phyloP scores from a whole-genome alignment of 2,797 vertebrate genomes.

The Molossus molossus region DNA sequence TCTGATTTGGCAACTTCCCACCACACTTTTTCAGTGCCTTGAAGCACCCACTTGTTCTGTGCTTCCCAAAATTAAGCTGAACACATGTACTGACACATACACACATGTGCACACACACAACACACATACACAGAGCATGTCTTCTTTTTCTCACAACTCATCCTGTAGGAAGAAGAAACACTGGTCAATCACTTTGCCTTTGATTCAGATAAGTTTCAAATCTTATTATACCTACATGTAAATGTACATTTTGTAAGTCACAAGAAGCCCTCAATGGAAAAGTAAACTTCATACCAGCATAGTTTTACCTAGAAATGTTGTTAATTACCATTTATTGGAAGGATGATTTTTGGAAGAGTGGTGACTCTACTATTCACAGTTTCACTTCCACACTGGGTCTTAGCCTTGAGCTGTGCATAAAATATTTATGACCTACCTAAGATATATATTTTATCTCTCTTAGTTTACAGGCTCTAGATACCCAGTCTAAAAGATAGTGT shows the following conservation, averaged over 20 bases:
- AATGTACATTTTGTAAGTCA: conserved; percentile 19
- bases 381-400: conserved; percentile 26
- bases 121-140: neutral
- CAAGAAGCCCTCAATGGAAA: conserved; percentile 39
- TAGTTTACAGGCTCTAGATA: neutral
- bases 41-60: neutral
- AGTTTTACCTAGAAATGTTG: neutral
- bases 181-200: conserved; percentile 1
- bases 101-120: neutral
- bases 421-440: conserved; percentile 56
- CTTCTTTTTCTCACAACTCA: neutral
- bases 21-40: neutral
- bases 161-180: neutral
- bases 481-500: neutral
- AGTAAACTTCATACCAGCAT: neutral
- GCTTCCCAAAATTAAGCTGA: neutral
- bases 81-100: neutral
- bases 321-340: conserved; percentile 18
- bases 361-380: neutral
- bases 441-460: conserved; percentile 33
- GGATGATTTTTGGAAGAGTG: neutral
- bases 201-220: conserved; percentile 62
- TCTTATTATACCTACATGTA: neutral
- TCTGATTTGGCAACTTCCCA: neutral
- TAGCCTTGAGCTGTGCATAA: conserved; percentile 30